Base-by-base conservation (phyloP, 2,113 vertebrate genomes). In the Oryzias melastigma region DNA sequence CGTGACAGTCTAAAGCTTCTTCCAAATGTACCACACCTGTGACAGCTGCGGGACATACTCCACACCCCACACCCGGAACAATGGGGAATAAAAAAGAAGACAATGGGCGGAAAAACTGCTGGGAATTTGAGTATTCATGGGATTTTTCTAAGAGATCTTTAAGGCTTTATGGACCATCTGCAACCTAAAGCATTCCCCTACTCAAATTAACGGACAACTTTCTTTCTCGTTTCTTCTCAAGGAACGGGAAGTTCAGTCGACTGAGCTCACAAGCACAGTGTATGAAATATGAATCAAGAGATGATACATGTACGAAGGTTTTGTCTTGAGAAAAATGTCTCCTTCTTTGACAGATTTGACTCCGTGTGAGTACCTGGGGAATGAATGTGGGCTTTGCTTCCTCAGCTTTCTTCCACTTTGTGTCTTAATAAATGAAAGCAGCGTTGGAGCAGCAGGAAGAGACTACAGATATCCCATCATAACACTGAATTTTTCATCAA, bases 401-500 rank as follows among this genome's bases (percentile, higher is more conserved):
- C 24, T 64, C 64, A 42, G 62, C 55, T 54, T 62, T 0, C 12
- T 3, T 64, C 56, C 61, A 72, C 81, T 65, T 78, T 83, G 43
- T 79, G 76, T 77, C 84, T 74, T 85, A 82, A 75, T 81, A 80
- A 83, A 78, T 85, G 4, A 78, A 55, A 52, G 43, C 62, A 64
- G 78, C 75, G 78, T 61, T 59, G 51, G 48, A 60, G 59, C 80
- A 74, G 65, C 50, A 35, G 57, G 48, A 47, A 20, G 65, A 73
- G 71, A 58, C 67, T 68, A 77, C 27, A 76, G 70, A 84, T 68
- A 42, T 73, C 62, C 52, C 42, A 68, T 62, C 53, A 62, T 47
- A 68, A 52, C 25, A 17, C 60, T 85, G 43, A 90, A 90, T 88
- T 87, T 85, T 88, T 88, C 44, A 85, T 78, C 56, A 73, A 10